Evolutionary conservation across 2,888 invertebrate genomes (phyloP).

Genomic region (Heliothis peltigera): DNA sequence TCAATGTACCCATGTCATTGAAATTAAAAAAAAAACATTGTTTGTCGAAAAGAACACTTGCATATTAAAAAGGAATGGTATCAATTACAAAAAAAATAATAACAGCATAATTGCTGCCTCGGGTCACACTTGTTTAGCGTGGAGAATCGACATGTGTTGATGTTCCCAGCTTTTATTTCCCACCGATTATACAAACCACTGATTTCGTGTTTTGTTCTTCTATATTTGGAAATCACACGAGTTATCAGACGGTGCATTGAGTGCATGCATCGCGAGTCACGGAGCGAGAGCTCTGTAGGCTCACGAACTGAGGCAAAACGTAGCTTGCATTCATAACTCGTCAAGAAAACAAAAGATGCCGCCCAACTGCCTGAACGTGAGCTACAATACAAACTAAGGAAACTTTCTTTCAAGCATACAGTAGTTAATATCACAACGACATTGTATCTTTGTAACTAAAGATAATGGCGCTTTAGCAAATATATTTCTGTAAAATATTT

Average conservation of each 20-base stretch:
- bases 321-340: conserved; percentile 39
- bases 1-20: too few species aligned
- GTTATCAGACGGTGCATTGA: conserved; percentile 53
- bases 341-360: conserved; percentile 50
- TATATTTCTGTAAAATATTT: conserved; percentile 11
- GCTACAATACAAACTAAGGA: conserved; percentile 34
- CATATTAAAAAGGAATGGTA: neutral
- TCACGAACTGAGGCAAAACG: conserved; percentile 51
- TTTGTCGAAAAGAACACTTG: neutral
- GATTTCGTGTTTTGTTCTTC: conserved; percentile 47
- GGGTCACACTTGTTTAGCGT: conserved; percentile 22
- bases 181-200: conserved; percentile 52
- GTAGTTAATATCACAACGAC: conserved; percentile 33
- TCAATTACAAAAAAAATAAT: neutral
- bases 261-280: conserved; percentile 61
- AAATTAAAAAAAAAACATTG: too few species aligned
- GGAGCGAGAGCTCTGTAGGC: conserved; percentile 46
- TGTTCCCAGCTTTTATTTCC: conserved; percentile 45
- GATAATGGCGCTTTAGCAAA: conserved; percentile 14
- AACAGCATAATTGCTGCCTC: neutral
- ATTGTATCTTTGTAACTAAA: conserved; percentile 27
- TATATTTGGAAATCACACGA: conserved; percentile 48
- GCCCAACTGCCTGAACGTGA: conserved; percentile 41
- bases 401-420: conserved; percentile 53
- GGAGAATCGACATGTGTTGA: conserved; percentile 26